phyloP scores from a whole-genome alignment of 2,113 vertebrate species.

The Lampris megalopsis region DNA sequence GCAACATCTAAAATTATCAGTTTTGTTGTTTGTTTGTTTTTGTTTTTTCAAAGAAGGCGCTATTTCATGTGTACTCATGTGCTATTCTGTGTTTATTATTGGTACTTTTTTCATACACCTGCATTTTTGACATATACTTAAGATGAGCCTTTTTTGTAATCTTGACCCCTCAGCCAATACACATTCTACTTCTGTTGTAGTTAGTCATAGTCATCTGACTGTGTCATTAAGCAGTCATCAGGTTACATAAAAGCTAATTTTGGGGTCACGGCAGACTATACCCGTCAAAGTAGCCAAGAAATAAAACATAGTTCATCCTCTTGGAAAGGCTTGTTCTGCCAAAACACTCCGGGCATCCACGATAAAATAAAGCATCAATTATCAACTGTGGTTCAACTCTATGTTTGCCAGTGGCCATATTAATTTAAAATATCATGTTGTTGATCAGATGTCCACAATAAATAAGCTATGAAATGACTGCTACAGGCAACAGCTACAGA shows the following conservation, averaged over 20 bases:
- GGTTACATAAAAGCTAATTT: not conserved
- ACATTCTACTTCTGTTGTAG: not conserved
- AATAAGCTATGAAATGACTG: not conserved
- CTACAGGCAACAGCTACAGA: not conserved
- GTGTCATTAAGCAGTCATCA: not conserved
- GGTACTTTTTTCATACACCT: constrained; percentile 48
- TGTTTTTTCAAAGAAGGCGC: constrained; percentile 23
- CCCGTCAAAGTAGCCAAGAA: not conserved
- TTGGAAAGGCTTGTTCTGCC: constrained; percentile 9
- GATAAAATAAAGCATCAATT: constrained; percentile 3
- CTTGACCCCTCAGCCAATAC: not conserved
- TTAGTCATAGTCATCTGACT: constrained; percentile 9
- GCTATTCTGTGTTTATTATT: constrained; percentile 31
- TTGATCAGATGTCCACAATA: not conserved
- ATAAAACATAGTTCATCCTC: not conserved
- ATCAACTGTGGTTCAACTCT: constrained; percentile 15
- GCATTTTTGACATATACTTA: no score
- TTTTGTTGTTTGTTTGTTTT: no score
- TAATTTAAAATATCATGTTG: constrained; percentile 8
- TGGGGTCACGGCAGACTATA: not conserved
- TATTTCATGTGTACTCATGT: constrained; percentile 5
- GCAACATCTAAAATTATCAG: constrained; percentile 68
- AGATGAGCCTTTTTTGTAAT: no score
- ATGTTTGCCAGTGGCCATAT: not conserved
- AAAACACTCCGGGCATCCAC: not conserved